Base-by-base conservation (phyloP, 2,888 invertebrate species). In the Tipula confusa region DNA sequence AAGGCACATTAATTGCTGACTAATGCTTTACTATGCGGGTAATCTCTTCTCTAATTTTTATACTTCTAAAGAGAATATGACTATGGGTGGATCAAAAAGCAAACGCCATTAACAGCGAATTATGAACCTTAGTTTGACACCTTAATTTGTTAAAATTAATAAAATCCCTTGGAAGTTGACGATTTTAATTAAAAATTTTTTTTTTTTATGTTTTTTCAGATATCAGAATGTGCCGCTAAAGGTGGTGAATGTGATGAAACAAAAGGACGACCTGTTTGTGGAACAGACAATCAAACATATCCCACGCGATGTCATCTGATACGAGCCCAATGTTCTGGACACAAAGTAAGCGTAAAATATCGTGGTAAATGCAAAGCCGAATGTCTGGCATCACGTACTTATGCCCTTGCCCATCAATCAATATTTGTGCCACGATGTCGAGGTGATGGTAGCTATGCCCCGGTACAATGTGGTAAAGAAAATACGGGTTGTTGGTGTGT, bases 401-500 rank as follows among this genome's bases (percentile, higher is more conserved):
- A 89, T 86, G 89, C 89, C 2, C 85, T 88, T 0, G 87, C 91
- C 81, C 90, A 87, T 85, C 88, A 91, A 36, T 86, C 87, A 82
- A 86, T 90, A 90, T 94, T 95, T 87, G 92, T 94, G 85, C 96
- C 97, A 2, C 92, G 92, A 82, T 98, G 98, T 88, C 93, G 95
- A 83, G 91, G 92, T 2, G 97, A 97, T 88, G 97, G 98, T 15
- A 93, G 93, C 1, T 98, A 95, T 89, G 94, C 95, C 0, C 93
- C 95, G 9, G 93, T 96, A 84, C 98, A 98, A 90, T 98, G 97
- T 88, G 93, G 95, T 87, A 15, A 31, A 36, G 91, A 91, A 5
- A 93, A 93, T 84, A 94, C 95, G 1, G 93, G 93, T 87, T 98
- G 97, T 90, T 97, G 97, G 97, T 98, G 98, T 88, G 97, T 97